Evolutionary conservation across 2,888 invertebrate genomes (phyloP), one percentile per base, ranked within the genome.

Genomic region (Netelia fuscicornis): DNA sequence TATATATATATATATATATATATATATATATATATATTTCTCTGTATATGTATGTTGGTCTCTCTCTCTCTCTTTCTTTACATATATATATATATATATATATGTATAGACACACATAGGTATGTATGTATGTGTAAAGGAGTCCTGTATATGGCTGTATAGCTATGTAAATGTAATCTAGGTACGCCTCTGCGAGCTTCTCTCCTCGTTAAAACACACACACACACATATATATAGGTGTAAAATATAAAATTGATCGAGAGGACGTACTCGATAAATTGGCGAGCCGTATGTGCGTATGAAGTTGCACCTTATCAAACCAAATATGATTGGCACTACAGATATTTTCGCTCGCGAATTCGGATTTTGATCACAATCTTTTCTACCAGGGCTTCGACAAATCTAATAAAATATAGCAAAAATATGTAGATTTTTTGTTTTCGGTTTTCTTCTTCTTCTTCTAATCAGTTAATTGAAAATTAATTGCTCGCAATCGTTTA

Each of bases 261-360:
- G 65, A 84, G 71, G 71, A 70, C 17, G 52, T 58, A 68, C 83
- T 78, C 74, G 58, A 78, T 83, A 68, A 78, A 72, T 78, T 78
- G 72, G n/a, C 78, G 65, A 72, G 42, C 44, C 58, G 58, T 37
- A 52, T 25, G 72, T 11, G 13, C 37, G 54, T 70, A n/a, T 37
- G 44, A 25, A 60, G 60, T 70, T 70, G 25, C 20, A 44, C 48
- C 78, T 78, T 70, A 60, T 78, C 23, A 37, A 70, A 60, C 68
- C 37, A 71, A 48, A 72, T 65, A 64, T 80, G 65, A 80, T 80
- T 72, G 78, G 78, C 70, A 62, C 78, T 79, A 62, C 20, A 20
- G 71, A 71, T 79, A 20, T 20, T 20, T 20, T 42, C 70, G 60
- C 37, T 64, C 52, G 62, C 70, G 78, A 79, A 70, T 71, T 79